Percentiles rank a stretch among this genome's conserved stretches.
Conservation (phyloP, 2,888 invertebrate genomes). For the Lochmaea crataegi region DNA sequence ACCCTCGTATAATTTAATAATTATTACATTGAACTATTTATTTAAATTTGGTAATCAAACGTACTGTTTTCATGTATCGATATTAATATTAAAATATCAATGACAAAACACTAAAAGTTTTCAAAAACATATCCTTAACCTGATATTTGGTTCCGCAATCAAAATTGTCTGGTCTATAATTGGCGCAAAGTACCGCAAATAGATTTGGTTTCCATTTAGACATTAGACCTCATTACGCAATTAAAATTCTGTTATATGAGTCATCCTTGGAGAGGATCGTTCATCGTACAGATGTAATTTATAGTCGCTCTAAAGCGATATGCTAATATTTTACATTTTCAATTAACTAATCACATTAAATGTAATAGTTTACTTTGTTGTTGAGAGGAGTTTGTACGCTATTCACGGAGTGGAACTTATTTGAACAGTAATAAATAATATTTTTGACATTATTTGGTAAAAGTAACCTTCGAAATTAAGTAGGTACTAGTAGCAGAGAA, state of each 20-base stretch:
- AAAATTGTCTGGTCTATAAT: conserved; percentile 10
- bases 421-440: neutral
- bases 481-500: too few species aligned
- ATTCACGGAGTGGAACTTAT: neutral
- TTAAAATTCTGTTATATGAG: conserved; percentile 9
- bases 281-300: conserved; percentile 17
- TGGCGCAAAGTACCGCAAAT: neutral
- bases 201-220: neutral
- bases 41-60: neutral
- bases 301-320: conserved; percentile 15
- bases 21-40: neutral
- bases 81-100: neutral
- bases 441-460: neutral
- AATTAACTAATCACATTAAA: conserved; percentile 27
- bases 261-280: conserved; percentile 12
- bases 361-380: conserved; percentile 8
- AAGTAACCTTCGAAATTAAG: neutral
- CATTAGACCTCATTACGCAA: conserved; percentile 16
- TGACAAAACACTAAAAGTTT: neutral
- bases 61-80: neutral
- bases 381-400: neutral
- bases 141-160: neutral
- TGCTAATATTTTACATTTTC: conserved; percentile 22
- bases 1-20: too few species aligned
- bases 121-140: neutral